A percentile compares a stretch with the other conserved stretches of the same genome.
Evolutionary conservation across 2,113 vertebrate genomes (phyloP).

Genomic region (Pteronura brasiliensis): DNA sequence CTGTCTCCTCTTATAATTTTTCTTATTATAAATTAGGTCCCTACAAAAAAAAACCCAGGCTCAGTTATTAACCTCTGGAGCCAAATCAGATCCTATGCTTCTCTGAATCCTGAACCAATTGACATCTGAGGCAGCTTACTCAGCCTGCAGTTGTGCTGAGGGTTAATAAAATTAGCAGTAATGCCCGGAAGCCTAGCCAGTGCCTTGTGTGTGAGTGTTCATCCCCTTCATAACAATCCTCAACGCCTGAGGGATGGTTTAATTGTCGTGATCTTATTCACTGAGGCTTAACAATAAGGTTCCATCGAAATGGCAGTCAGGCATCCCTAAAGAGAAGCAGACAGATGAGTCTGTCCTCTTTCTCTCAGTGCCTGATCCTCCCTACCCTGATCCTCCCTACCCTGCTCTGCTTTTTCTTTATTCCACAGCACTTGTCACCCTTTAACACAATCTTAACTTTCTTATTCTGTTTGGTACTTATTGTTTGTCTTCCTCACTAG

Average conservation of each 20-base stretch:
- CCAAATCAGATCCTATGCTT: neutral
- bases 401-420: neutral
- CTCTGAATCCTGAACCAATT: neutral
- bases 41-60: neutral
- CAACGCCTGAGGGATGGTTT: neutral
- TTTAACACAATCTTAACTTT: neutral
- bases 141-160: neutral
- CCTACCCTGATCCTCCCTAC: neutral
- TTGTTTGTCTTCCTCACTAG: neutral
- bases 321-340: neutral
- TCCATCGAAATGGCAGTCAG: neutral
- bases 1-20: neutral
- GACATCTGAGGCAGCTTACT: neutral
- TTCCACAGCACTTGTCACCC: neutral
- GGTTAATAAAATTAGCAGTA: constrained; percentile 8
- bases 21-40: neutral
- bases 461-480: neutral
- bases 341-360: no score
- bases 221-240: neutral
- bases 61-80: neutral
- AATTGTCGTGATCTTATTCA: neutral
- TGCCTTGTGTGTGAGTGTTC: neutral
- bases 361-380: neutral
- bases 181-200: neutral
- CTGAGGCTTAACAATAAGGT: neutral